Evolutionary conservation across 2,888 invertebrate genomes (phyloP), one percentile per base, ranked within the genome.

Genomic region (Nineta flava): DNA sequence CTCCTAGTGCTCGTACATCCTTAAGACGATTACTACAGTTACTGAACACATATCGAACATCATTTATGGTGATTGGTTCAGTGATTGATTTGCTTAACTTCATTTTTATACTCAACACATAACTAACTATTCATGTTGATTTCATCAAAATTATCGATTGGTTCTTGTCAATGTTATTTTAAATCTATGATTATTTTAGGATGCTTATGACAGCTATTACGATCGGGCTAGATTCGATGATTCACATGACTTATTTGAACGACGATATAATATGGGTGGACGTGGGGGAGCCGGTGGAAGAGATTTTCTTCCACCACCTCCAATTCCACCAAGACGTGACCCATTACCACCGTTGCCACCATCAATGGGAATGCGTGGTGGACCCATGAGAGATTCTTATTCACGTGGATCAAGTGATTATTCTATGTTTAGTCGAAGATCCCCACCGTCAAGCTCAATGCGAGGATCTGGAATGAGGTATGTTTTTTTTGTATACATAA

Each of bases 371-470:
- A 70, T 76, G 66, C 67, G 75, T 55, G 69, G 71, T 60, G 74
- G 78, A 60, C 74, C 83, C 57, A 76, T 82, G 76, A 75, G 82
- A 47, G 75, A 75, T 54, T 71, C 79, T 72, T 69, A 72, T 66
- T 67, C 79, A 71, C 72, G 74, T 50, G 66, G 71, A 34, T 67
- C 70, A 59, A 62, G 64, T 53, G 76, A 87, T 65, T 86, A 87
- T 66, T 76, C 80, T 58, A 85, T 87, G 82, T 87, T 84, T 70
- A 87, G 84, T 67, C 76, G 88, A 56, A 74, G 87, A 59, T 84
- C 86, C 57, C 86, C 87, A 58, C 83, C 86, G 6, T 56, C 61
- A 9, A 58, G 62, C 32, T 58, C 60, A 35, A 57, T 65, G 55
- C 59, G 62, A 45, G 62, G 66, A n/a, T 62, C 64, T 10, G 59